Base-by-base conservation (phyloP, 2,797 vertebrate genomes). In the Pseudomugil tenellus region DNA sequence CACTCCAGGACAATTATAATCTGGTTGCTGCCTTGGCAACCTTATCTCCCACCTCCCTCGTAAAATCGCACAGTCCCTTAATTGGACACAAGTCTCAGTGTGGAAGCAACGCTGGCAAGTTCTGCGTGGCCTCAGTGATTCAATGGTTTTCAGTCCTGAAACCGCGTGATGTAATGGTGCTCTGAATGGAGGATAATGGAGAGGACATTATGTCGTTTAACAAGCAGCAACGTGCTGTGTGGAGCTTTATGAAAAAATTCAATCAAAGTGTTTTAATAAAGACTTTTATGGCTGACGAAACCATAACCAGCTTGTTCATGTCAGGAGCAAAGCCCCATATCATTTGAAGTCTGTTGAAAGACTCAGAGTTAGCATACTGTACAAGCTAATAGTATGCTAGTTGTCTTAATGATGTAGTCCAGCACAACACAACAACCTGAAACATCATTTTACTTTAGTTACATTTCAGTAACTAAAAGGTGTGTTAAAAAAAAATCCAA, bases 1-100 rank as follows among this genome's bases (percentile, higher is more conserved):
- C 85, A 84, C 86, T 89, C 76, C 85, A 84, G 76, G 83, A 85
- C 80, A 78, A 86, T 78, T 84, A 79, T 81, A 86, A 87, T 88
- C 80, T 84, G 11, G 78, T 41, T 63, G 76, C 85, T 78, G 79
- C 82, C 66, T 68, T 74, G 58, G 78, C 76, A 80, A 83, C 81
- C 75, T 84, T 84, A 85, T 89, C 88, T 81, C 57, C 63, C 46
- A 51, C 69, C 83, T 74, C 66, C 63, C 60, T 63, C 56, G 14
- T 43, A 19, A 69, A 74, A 73, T 67, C 57, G 70, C 61, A 66
- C 76, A 14, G 25, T 70, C 58, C 59, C 72, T 78, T 87, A 88
- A 87, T 89, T 90, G 67, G 81, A 80, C 57, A 17, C 63, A 4
- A 58, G 76, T 70, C 53, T 79, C 63, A 6, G 63, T 32, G 71